Base-by-base conservation (phyloP, 2,797 vertebrate genomes). In the Adrianichthys oophorus region DNA sequence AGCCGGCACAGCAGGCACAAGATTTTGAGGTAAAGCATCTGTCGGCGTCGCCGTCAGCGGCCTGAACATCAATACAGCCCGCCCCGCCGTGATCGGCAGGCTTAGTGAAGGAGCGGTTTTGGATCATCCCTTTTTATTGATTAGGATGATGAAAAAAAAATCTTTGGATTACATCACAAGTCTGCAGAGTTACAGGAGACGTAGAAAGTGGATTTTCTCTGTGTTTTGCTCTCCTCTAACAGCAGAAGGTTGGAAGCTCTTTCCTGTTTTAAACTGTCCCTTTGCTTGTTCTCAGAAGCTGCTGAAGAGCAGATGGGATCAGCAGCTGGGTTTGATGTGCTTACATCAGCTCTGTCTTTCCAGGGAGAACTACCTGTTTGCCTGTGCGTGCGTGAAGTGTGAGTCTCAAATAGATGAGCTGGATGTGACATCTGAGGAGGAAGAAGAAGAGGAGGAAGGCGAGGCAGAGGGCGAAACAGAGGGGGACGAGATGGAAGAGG, bases 331-430 rank as follows among this genome's bases (percentile, higher is more conserved):
- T 32, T 32, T 32, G 8, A 32, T 12, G 17, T 19, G 44, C 12
- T 45, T 46, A 1, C 18, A 46, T 1, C 26, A 26, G 26, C 21
- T 1, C 66, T 80, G 62, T 62, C 42, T 68, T 62, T 54, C 18
- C 84, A 99, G 98, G 92, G 97, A 98, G 89, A 99, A 99, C 90
- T 99, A 99, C 87, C 89, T 99, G 76, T 99, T 99, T 16, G 85
- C 92, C 70, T 99, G 98, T 87, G 95, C 95, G 6, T 99, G 98
- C 80, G 93, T 94, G 53, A 98, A 97, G 92, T 99, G 98, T 80
- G 61, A 91, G 56, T 92, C 92, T 1, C 96, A 99, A 91, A 92
- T 89, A 1, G 93, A 95, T 0, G 96, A 99, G 7, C 88, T 92
- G 0, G 96, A 97, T 0, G 56, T 95, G 83, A 98, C 97, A 3